Base-by-base conservation (phyloP, 2,113 vertebrate genomes). In the Cynocephalus volans region DNA sequence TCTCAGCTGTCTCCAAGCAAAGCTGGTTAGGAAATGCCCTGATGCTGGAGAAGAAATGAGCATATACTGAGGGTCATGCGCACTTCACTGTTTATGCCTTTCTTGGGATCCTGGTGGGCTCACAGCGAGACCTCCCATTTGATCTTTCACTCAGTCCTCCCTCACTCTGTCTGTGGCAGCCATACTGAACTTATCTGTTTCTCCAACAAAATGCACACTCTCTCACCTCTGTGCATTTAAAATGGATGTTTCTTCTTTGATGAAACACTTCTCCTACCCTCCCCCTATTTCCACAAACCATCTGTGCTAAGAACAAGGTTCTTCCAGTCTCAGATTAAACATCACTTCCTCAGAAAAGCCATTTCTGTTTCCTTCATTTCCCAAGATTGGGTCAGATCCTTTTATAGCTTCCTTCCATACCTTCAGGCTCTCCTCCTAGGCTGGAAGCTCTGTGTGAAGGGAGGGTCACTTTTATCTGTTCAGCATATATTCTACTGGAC, bases 1-100 rank as follows among this genome's bases (percentile, higher is more conserved):
- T 67, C 65, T 95, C 33, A 56, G 83, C 80, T 95, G 4, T 70
- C 96, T 36, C 72, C 52, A 67, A 91, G 79, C 69, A 64, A 45
- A 33, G 3, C 33, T 50, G 23, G 56, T 36, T n/a, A 52, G 17
- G 48, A 81, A 60, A 72, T 1, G 4, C 8, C 73, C 48, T 50
- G 36, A 52, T 2, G 12, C 23, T 48, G 15, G 12, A 48, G 41
- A 90, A 67, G 48, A 75, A 82, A 36, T 24, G 60, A 81, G 24
- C 9, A 1, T 31, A 3, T 9, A 8, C 10, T 11, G 4, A n/a
- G 21, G 18, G 31, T 8, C 41, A 82, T n/a, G n/a, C 23, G 28
- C 15, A 33, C 23, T 41, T 60, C 50, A 62, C n/a, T 17, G 7
- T 80, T 14, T 64, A 19, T n/a, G 0, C n/a, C 56, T 79, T 72